phyloP scores from a whole-genome alignment of 2,888 invertebrate species.

The Eupithecia exiguata region DNA sequence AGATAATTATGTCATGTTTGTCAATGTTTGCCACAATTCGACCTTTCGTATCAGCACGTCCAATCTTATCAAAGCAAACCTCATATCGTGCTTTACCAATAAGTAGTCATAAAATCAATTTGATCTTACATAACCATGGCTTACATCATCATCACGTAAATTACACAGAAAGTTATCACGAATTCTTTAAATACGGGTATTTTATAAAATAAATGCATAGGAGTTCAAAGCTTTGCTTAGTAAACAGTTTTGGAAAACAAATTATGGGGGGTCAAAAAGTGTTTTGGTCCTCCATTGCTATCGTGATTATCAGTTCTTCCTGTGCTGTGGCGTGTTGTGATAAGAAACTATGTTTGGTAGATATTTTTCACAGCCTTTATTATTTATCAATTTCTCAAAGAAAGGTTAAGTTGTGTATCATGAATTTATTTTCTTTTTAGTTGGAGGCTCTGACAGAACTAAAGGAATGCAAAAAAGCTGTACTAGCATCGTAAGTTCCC shows the following conservation, averaged over 20 bases:
- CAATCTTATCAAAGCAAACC: conserved; percentile 43
- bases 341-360: conserved; percentile 73
- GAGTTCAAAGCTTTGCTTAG: conserved; percentile 28
- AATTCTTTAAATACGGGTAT: conserved; percentile 51
- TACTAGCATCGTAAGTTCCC: conserved; percentile 68
- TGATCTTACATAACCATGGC: conserved; percentile 34
- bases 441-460: conserved; percentile 73
- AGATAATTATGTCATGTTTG: background rate
- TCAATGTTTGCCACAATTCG: background rate
- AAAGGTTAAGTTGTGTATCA: background rate
- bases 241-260: conserved; percentile 19
- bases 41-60: conserved; percentile 51
- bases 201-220: conserved; percentile 20
- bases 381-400: background rate
- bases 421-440: conserved; percentile 51
- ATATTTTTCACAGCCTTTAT: conserved; percentile 11
- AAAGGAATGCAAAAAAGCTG: conserved; percentile 74
- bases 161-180: conserved; percentile 36
- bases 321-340: conserved; percentile 66
- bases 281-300: conserved; percentile 71
- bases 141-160: conserved; percentile 50
- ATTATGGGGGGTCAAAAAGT: conserved; percentile 66
- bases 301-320: conserved; percentile 59
- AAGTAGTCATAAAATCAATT: conserved; percentile 45
- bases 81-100: conserved; percentile 32